Evolutionary conservation across 2,888 invertebrate species (phyloP).

Genomic region (Calephelis perditalis): DNA sequence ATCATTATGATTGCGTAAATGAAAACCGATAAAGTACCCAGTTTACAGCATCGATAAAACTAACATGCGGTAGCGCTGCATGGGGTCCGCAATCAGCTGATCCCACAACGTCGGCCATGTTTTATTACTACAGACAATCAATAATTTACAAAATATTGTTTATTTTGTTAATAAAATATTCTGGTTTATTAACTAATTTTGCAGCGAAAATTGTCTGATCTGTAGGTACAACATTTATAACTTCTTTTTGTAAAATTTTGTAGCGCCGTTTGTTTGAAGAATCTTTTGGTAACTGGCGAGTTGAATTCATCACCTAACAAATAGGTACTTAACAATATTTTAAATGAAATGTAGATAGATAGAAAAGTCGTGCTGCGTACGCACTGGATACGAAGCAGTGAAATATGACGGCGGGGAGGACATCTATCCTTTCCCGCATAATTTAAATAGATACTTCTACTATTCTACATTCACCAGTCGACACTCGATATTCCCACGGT

Average conservation of each 20-base stretch:
- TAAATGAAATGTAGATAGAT: slow-evolving; percentile 22
- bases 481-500: slow-evolving; percentile 42
- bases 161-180: slow-evolving; percentile 19
- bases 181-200: slow-evolving; percentile 16
- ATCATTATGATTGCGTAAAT: slow-evolving; percentile 10
- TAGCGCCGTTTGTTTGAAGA: no score
- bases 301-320: slow-evolving; percentile 1
- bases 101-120: slow-evolving; percentile 18
- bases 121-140: slow-evolving; percentile 16
- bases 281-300: no score
- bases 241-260: no score
- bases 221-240: no score
- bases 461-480: slow-evolving; percentile 30
- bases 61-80: slow-evolving; percentile 23
- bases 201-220: background rate
- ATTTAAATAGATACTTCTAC: slow-evolving; percentile 41
- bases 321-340: background rate
- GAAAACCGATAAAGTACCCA: slow-evolving; percentile 13
- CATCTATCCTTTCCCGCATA: slow-evolving; percentile 49
- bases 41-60: slow-evolving; percentile 15
- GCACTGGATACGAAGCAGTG: slow-evolving; percentile 26
- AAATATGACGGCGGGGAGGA: slow-evolving; percentile 40
- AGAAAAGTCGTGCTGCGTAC: slow-evolving; percentile 23
- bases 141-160: slow-evolving; percentile 19
- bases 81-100: slow-evolving; percentile 18